phyloP scores from a whole-genome alignment of 2,113 vertebrate genomes.

The Varanus salvator region DNA sequence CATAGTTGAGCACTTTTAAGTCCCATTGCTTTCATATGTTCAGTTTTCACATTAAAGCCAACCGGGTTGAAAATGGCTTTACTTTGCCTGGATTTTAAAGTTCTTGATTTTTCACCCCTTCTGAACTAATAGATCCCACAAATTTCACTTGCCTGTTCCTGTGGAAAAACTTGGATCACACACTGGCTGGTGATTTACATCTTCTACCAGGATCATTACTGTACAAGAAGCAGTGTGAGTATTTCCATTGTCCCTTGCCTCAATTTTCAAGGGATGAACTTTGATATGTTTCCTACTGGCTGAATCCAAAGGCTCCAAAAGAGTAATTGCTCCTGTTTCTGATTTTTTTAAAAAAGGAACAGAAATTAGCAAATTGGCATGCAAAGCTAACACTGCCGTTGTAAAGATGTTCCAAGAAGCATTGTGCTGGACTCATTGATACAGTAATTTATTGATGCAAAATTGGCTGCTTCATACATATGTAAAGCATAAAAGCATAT shows the following conservation, averaged over 20 bases:
- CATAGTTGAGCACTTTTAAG: not conserved
- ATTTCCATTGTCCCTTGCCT: slow-evolving; percentile 43
- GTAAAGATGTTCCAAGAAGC: not conserved
- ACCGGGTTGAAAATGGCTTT: not conserved
- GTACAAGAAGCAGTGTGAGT: slow-evolving; percentile 26
- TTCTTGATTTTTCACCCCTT: not conserved
- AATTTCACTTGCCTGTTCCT: not conserved
- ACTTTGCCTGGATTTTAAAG: not conserved
- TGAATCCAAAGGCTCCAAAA: slow-evolving; percentile 50
- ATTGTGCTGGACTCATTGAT: too few species aligned
- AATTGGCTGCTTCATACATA: not conserved
- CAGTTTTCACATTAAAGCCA: not conserved
- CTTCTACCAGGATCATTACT: slow-evolving; percentile 39
- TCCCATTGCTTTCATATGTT: not conserved
- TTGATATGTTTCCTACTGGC: slow-evolving; percentile 30
- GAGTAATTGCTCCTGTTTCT: slow-evolving; percentile 37
- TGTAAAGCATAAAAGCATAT: too few species aligned
- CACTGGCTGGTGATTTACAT: slow-evolving; percentile 55
- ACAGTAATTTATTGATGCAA: too few species aligned
- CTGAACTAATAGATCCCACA: not conserved
- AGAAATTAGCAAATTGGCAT: not conserved
- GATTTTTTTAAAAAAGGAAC: slow-evolving; percentile 23
- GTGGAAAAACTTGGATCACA: slow-evolving; percentile 54
- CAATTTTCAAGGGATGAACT: slow-evolving; percentile 25
- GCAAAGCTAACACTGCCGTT: not conserved